These are phyloP conservation scores for Melanotaenia parkinsoni DNA, from an alignment of 2,797 vertebrate genomes.

Conservation along the genomic window DNA sequence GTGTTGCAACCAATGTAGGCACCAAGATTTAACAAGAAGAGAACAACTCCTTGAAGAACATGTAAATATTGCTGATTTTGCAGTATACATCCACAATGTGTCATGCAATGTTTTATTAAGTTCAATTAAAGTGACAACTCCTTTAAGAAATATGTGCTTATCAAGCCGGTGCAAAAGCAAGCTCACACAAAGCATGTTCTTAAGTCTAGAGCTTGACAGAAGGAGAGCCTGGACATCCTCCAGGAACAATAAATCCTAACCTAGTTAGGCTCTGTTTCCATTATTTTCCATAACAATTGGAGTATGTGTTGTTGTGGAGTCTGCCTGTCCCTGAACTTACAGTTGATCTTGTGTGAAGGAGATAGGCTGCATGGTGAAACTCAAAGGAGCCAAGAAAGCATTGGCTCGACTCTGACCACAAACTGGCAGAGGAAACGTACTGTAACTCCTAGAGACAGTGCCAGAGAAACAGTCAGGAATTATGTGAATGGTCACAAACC, in stretches of 20 bases:
- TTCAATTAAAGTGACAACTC: neutral
- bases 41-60: neutral
- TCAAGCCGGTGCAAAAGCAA: constrained; percentile 23
- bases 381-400: constrained; percentile 43
- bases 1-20: neutral
- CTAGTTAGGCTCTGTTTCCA: constrained; percentile 34
- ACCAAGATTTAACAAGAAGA: neutral
- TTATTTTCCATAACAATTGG: constrained; percentile 43
- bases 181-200: constrained; percentile 14
- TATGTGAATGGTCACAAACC: constrained; percentile 14
- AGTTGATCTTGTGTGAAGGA: constrained; percentile 44
- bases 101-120: neutral
- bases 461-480: constrained; percentile 33
- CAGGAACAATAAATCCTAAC: constrained; percentile 49
- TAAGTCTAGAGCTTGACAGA: constrained; percentile 14
- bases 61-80: neutral
- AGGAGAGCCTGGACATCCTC: constrained; percentile 27
- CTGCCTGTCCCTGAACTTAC: constrained; percentile 29
- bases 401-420: constrained; percentile 37
- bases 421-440: constrained; percentile 38
- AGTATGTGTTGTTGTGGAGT: constrained; percentile 14
- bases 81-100: neutral
- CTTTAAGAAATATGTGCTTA: constrained; percentile 21
- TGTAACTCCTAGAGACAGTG: constrained; percentile 2
- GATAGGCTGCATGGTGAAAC: constrained; percentile 44